Percentiles rank a stretch among this genome's conserved stretches.
phyloP scores from a whole-genome alignment of 2,888 invertebrate genomes.

The Agrotis ipsilon region DNA sequence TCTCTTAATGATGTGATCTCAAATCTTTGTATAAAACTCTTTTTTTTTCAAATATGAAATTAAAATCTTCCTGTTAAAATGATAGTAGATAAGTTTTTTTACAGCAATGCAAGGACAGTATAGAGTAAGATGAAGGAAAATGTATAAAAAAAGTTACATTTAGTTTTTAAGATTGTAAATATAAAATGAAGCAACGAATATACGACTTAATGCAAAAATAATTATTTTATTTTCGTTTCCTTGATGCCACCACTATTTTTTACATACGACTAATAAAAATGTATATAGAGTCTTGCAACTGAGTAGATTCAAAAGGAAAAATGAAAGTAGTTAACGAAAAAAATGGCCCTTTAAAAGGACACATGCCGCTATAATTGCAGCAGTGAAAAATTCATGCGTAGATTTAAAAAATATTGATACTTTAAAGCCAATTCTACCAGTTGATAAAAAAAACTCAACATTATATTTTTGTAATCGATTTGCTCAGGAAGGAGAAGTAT shows the following conservation, averaged over 20 bases:
- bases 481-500: too few species aligned
- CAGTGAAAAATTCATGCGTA: too few species aligned
- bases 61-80: conserved; percentile 66
- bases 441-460: too few species aligned
- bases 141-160: conserved; percentile 79
- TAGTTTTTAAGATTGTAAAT: conserved; percentile 86
- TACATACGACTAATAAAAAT: too few species aligned
- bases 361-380: too few species aligned
- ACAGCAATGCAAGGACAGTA: conserved; percentile 84
- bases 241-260: neutral
- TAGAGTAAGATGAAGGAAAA: conserved; percentile 76
- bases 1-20: conserved; percentile 72
- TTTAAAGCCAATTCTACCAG: too few species aligned
- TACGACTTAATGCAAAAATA: conserved; percentile 77
- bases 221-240: conserved; percentile 12
- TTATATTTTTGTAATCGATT: too few species aligned
- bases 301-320: too few species aligned
- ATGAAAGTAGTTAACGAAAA: too few species aligned
- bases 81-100: conserved; percentile 71
- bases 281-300: too few species aligned
- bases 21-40: conserved; percentile 73
- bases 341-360: too few species aligned
- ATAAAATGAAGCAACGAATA: conserved; percentile 82
- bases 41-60: conserved; percentile 66
- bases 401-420: too few species aligned